These are phyloP conservation scores for Catocala nupta DNA, from an alignment of 2,888 invertebrate species.

Conservation along the genomic window DNA sequence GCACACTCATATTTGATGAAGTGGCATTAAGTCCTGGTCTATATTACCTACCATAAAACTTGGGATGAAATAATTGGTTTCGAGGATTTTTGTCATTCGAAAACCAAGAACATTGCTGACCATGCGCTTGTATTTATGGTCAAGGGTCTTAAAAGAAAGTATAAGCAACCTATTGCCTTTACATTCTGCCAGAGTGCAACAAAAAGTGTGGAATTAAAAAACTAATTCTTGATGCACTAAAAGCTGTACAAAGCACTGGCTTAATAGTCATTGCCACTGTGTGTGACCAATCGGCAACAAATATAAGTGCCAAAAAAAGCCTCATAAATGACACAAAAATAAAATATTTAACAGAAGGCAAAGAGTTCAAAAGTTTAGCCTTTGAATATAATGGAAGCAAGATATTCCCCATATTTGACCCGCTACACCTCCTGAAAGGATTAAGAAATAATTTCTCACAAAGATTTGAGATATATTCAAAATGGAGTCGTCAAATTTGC, in stretches of 20 bases:
- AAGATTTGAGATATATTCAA: too few species aligned
- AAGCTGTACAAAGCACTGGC: not conserved
- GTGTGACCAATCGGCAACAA: not conserved
- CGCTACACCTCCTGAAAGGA: too few species aligned
- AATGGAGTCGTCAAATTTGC: too few species aligned
- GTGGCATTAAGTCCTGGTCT: not conserved
- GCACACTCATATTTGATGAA: not conserved
- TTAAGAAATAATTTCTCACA: too few species aligned
- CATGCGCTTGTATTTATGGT: slow-evolving; percentile 9
- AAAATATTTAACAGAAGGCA: not conserved
- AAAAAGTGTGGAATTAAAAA: not conserved
- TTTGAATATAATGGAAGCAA: too few species aligned
- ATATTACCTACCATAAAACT: not conserved
- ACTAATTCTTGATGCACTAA: not conserved
- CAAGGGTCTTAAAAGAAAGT: slow-evolving; percentile 6
- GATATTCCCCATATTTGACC: too few species aligned
- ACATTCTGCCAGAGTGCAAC: slow-evolving; percentile 5
- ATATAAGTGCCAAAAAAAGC: not conserved
- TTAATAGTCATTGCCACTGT: not conserved
- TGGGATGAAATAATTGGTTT: not conserved
- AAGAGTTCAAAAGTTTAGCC: too few species aligned
- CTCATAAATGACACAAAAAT: not conserved
- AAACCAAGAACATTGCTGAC: slow-evolving; percentile 7
- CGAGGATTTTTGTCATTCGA: not conserved
- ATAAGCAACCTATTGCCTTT: slow-evolving; percentile 1